phyloP scores from a whole-genome alignment of 1,140 invertebrate genomes.

The Aculops lycopersici region DNA sequence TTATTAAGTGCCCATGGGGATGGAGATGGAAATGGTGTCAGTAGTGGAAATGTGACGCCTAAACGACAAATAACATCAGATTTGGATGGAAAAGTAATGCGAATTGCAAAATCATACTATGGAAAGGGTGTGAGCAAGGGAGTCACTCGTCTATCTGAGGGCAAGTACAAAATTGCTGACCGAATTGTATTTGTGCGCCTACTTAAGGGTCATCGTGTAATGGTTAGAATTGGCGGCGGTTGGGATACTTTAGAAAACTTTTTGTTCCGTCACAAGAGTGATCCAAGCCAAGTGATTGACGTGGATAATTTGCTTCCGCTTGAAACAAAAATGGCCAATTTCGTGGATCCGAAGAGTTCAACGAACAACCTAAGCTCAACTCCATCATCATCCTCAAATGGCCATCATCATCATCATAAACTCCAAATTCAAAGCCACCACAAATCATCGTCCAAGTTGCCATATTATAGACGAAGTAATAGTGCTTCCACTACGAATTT shows the following conservation, averaged over 20 bases:
- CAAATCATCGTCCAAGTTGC: too few species aligned
- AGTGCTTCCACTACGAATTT: too few species aligned
- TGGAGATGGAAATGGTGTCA: too few species aligned
- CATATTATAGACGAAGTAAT: too few species aligned
- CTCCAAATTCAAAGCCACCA: too few species aligned
- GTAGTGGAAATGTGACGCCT: too few species aligned
- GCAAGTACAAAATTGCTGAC: slow-evolving; percentile 31
- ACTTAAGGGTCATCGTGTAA: slow-evolving; percentile 51
- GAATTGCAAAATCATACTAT: slow-evolving; percentile 14
- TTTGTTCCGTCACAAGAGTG: background rate
- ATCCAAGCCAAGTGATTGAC: background rate
- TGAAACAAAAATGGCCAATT: background rate
- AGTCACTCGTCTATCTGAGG: slow-evolving; percentile 9
- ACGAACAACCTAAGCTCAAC: too few species aligned
- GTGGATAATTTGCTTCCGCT: background rate
- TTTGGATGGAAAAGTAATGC: slow-evolving; percentile 13
- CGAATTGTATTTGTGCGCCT: slow-evolving; percentile 39
- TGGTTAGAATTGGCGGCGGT: slow-evolving; percentile 64
- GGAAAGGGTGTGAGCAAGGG: slow-evolving; percentile 9
- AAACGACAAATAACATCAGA: too few species aligned
- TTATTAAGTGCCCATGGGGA: too few species aligned
- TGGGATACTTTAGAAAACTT: slow-evolving; percentile 18
- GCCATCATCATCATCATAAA: too few species aligned
- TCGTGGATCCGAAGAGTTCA: too few species aligned
- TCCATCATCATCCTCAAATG: too few species aligned